Conservation (phyloP, 2,888 invertebrate species). For the Exocentrus adspersus region DNA sequence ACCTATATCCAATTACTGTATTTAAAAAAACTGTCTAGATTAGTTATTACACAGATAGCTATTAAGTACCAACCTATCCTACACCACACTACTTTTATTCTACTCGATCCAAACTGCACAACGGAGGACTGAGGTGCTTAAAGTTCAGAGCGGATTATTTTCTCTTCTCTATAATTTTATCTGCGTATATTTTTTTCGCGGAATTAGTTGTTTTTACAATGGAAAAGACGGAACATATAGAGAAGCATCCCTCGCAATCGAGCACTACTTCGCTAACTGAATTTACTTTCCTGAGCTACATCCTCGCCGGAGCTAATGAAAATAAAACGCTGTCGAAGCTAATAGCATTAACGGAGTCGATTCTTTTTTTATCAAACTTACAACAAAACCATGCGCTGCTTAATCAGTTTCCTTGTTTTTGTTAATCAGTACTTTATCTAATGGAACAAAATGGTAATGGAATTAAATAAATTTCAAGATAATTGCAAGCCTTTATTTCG, state of each 20-base stretch:
- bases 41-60: too few relatives aligned
- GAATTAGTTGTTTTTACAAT: background rate
- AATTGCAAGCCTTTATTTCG: too few relatives aligned
- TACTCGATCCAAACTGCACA: background rate
- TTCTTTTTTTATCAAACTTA: conserved; percentile 18
- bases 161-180: background rate
- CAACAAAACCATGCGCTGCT: too few relatives aligned
- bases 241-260: background rate
- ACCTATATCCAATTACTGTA: too few relatives aligned
- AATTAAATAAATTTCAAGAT: too few relatives aligned
- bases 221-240: background rate
- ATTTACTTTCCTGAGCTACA: conserved; percentile 13
- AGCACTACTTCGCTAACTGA: conserved; percentile 1
- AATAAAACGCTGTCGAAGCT: conserved; percentile 24
- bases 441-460: too few relatives aligned
- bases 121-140: background rate
- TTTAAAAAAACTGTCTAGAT: too few relatives aligned
- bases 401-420: too few relatives aligned
- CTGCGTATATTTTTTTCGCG: background rate
- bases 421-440: too few relatives aligned
- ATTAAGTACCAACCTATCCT: too few relatives aligned
- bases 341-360: conserved; percentile 24
- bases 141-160: background rate
- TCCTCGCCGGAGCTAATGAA: conserved; percentile 24
- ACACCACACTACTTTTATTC: too few relatives aligned